A percentile compares a stretch with the other conserved stretches of the same genome.
Evolutionary conservation across 2,113 vertebrate genomes (phyloP).

Genomic region (Glaucidium brasilianum): DNA sequence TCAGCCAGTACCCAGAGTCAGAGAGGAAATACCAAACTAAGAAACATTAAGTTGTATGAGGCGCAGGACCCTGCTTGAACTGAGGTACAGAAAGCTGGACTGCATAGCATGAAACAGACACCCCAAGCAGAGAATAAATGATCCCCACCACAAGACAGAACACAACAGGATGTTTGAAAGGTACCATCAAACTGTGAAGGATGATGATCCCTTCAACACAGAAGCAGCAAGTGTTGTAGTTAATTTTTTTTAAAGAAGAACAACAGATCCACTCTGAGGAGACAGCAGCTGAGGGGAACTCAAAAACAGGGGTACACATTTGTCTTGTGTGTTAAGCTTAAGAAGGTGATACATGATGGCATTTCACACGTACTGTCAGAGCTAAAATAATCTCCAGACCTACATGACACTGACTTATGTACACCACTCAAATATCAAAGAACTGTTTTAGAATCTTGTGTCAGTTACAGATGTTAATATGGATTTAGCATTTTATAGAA

Average conservation of each 20-base stretch:
- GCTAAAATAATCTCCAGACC: neutral
- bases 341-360: neutral
- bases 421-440: neutral
- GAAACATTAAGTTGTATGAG: neutral
- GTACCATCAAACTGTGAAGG: neutral
- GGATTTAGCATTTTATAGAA: neutral
- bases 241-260: neutral
- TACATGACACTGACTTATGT: neutral
- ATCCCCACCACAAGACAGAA: neutral
- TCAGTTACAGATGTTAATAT: neutral
- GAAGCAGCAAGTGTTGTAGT: neutral
- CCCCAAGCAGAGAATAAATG: fast-evolving
- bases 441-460: neutral
- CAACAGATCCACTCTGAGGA: neutral
- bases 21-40: neutral
- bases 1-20: neutral
- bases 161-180: neutral
- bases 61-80: neutral
- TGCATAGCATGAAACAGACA: neutral
- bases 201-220: neutral
- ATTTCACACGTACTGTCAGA: neutral
- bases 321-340: neutral
- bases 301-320: neutral
- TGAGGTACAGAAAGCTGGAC: neutral
- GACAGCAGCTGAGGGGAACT: neutral